Conservation (phyloP, 2,113 vertebrate genomes). For the Lepidothrix coronata region DNA sequence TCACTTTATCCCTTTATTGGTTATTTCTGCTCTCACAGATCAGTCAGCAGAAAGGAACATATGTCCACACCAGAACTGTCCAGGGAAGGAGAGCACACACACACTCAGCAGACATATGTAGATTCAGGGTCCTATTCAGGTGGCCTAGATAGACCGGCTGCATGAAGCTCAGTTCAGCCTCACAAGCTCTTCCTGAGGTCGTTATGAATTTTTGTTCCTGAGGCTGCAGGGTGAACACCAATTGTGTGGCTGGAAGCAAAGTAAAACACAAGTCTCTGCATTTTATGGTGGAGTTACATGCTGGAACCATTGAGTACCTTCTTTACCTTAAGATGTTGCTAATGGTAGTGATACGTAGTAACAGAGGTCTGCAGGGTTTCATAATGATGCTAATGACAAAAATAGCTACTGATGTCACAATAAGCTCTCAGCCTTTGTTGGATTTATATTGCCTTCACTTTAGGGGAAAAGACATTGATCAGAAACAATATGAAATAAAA, state of each 20-base stretch:
- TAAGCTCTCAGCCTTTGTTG: not conserved
- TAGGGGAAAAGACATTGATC: not conserved
- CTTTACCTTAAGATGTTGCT: not conserved
- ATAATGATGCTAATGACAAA: not conserved
- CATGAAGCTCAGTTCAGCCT: not conserved
- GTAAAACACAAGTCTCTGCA: not conserved
- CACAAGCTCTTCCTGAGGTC: not conserved
- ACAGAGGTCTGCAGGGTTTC: not conserved
- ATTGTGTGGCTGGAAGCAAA: not conserved
- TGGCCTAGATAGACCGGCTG: not conserved
- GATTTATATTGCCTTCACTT: not conserved
- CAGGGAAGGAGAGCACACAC: not conserved
- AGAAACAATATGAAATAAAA: not conserved
- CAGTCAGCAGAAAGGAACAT: not conserved
- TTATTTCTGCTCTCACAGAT: not conserved
- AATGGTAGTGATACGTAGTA: not conserved
- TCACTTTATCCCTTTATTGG: not conserved
- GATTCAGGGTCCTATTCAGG: not conserved
- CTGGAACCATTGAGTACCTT: accelerated
- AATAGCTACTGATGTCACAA: not conserved
- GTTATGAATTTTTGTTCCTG: not conserved
- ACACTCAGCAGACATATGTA: not conserved
- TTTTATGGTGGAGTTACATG: not conserved
- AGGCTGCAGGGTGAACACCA: not conserved
- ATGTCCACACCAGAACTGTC: accelerated